Evolutionary conservation across 2,888 invertebrate genomes (phyloP), one percentile per base, ranked within the genome.

Genomic region (Tiphia femorata): DNA sequence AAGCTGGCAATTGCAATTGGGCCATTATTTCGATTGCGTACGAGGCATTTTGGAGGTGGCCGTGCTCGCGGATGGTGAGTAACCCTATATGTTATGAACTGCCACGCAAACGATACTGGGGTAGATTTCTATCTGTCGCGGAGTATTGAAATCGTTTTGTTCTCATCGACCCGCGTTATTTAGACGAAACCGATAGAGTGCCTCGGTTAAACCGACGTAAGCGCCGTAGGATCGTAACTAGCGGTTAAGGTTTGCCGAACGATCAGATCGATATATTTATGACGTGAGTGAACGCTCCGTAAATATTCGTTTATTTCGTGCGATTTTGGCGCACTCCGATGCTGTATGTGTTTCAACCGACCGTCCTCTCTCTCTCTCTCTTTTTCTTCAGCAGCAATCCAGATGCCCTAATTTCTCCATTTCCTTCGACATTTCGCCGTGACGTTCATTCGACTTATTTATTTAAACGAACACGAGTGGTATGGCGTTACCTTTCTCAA

Each of bases 21-120:
- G 64, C 76, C 71, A 75, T 77, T 76, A 75, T 72, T 77, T 73
- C 77, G 70, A 72, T 73, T 73, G 71, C 67, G 70, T 63, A 49
- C 47, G n/a, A 55, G 64, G 68, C 65, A 76, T 77, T 75, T 77
- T 68, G 65, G 72, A n/a, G n/a, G 57, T 49, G 62, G 59, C 62
- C 62, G 61, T 58, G 27, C 47, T 37, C 58, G 51, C 42, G 56
- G 29, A 53, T 46, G 52, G 30, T 48, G 21, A 7, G 23, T n/a
- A n/a, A n/a, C n/a, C 48, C 55, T 59, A 56, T 62, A 65, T 49
- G 44, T 68, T 69, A 66, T 65, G 68, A 50, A 60, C 57, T 38
- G 56, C 56, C 56, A n/a, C n/a, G n/a, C n/a, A n/a, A n/a, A n/a
- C n/a, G 64, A 60, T 69, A 47, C 49, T 41, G 23, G 49, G 33